phyloP scores from a whole-genome alignment of 2,888 invertebrate genomes.

The Cryptocephalus primarius region DNA sequence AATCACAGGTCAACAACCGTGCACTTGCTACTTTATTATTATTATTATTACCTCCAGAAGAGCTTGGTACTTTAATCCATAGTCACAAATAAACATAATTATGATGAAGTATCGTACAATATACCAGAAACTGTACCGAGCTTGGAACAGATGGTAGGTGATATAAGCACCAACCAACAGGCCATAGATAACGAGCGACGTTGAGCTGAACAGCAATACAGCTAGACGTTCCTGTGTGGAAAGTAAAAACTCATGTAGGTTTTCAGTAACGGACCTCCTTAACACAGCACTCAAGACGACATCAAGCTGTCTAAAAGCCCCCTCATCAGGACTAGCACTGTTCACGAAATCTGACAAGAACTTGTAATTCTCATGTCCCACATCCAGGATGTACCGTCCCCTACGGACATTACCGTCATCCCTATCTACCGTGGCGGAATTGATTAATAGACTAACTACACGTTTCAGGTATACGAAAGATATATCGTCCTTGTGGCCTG shows the following conservation, averaged over 20 bases:
- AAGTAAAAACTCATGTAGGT: conserved; percentile 8
- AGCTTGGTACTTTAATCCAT: conserved; percentile 12
- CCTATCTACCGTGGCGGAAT: conserved; percentile 11
- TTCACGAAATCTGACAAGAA: conserved; percentile 13
- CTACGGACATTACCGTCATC: conserved; percentile 6
- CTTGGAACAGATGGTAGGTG: conserved; percentile 13
- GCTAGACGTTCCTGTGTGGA: conserved; percentile 9
- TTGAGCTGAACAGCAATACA: conserved; percentile 7
- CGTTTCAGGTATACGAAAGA: conserved; percentile 13
- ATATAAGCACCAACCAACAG: conserved; percentile 8
- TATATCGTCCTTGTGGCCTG: conserved; percentile 4
- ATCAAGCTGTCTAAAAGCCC: conserved; percentile 16
- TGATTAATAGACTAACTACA: conserved; percentile 12
- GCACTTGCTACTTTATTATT: neutral
- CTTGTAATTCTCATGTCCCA: conserved; percentile 10
- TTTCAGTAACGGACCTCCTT: conserved; percentile 7
- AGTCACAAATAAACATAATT: conserved; percentile 15
- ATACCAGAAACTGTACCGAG: conserved; percentile 14
- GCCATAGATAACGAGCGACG: conserved; percentile 10
- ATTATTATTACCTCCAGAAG: conserved; percentile 15
- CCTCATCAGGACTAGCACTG: conserved; percentile 5
- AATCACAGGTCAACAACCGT: neutral
- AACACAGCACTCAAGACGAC: conserved; percentile 15
- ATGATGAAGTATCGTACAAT: conserved; percentile 14
- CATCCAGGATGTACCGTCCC: conserved; percentile 12